phyloP scores from a whole-genome alignment of 2,888 invertebrate species.

The Cremastinae sp. region DNA sequence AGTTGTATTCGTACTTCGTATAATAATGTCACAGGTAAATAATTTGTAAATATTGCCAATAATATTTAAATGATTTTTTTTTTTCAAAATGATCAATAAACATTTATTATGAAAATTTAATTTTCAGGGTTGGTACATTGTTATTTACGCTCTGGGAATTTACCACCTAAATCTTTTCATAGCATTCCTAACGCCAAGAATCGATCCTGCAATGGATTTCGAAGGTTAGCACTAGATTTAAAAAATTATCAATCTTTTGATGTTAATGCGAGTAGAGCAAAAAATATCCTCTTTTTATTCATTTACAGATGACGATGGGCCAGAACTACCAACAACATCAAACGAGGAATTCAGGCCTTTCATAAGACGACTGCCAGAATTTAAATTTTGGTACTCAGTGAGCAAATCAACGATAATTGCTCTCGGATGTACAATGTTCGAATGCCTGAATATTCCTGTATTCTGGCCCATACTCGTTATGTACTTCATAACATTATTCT shows the following conservation, averaged over 20 bases:
- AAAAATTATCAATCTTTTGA: background rate
- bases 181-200: slow-evolving; percentile 99
- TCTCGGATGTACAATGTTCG: slow-evolving; percentile 96
- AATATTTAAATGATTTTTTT: background rate
- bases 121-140: slow-evolving; percentile 99
- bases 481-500: slow-evolving; percentile 99
- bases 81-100: slow-evolving; percentile 41
- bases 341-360: slow-evolving; percentile 99
- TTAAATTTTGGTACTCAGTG: slow-evolving; percentile 99
- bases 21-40: slow-evolving; percentile 91
- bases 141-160: slow-evolving; percentile 99
- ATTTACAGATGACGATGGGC: slow-evolving; percentile 88
- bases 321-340: slow-evolving; percentile 95
- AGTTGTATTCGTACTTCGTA: slow-evolving; percentile 88
- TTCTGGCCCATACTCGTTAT: slow-evolving; percentile 99
- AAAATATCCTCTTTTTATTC: background rate
- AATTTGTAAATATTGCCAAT: background rate
- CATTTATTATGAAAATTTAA: slow-evolving; percentile 32
- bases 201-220: slow-evolving; percentile 98
- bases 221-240: slow-evolving; percentile 84
- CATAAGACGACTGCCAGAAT: slow-evolving; percentile 97
- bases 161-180: slow-evolving; percentile 99
- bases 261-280: too few relatives aligned
- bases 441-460: slow-evolving; percentile 99
- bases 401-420: slow-evolving; percentile 96